A percentile compares a stretch with the other conserved stretches of the same genome.
Evolutionary conservation across 2,797 vertebrate species (phyloP).

Genomic region (Anableps anableps): DNA sequence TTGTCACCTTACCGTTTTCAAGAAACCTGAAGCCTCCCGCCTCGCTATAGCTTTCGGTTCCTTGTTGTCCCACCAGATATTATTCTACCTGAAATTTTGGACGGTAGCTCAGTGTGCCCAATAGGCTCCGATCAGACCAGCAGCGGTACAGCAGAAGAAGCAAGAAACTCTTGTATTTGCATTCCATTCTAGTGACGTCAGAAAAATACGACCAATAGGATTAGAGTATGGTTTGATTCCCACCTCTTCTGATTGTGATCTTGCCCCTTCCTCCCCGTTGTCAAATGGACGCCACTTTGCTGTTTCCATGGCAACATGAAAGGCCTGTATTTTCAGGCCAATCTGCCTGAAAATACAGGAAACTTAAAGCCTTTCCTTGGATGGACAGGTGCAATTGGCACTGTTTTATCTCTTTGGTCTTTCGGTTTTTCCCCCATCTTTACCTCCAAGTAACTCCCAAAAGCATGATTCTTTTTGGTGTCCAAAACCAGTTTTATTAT

Average conservation of each 20-base stretch:
- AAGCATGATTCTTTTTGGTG: not conserved
- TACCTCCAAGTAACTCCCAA: not conserved
- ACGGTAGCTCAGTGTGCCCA: slow-evolving; percentile 58
- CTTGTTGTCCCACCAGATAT: slow-evolving; percentile 63
- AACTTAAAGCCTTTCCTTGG: not conserved
- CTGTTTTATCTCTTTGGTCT: not conserved
- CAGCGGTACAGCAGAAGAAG: slow-evolving; percentile 45
- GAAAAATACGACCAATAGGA: slow-evolving; percentile 62
- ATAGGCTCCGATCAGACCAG: slow-evolving; percentile 63
- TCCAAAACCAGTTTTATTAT: not conserved
- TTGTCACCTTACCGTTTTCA: slow-evolving; percentile 68
- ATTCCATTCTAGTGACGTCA: slow-evolving; percentile 79
- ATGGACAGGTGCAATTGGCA: not conserved
- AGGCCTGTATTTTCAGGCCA: not conserved
- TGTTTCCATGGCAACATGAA: slow-evolving; percentile 77
- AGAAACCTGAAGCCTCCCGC: slow-evolving; percentile 40
- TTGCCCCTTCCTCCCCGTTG: slow-evolving; percentile 51
- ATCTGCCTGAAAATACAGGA: not conserved
- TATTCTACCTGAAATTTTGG: slow-evolving; percentile 68
- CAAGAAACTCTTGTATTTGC: slow-evolving; percentile 73
- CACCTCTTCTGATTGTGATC: slow-evolving; percentile 48
- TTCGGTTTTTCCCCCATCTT: not conserved
- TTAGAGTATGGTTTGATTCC: not conserved
- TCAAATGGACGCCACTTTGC: slow-evolving; percentile 71
- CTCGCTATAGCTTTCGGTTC: slow-evolving; percentile 29